phyloP scores from a whole-genome alignment of 1,140 invertebrate genomes.

The Leptinotarsa lineolata region DNA sequence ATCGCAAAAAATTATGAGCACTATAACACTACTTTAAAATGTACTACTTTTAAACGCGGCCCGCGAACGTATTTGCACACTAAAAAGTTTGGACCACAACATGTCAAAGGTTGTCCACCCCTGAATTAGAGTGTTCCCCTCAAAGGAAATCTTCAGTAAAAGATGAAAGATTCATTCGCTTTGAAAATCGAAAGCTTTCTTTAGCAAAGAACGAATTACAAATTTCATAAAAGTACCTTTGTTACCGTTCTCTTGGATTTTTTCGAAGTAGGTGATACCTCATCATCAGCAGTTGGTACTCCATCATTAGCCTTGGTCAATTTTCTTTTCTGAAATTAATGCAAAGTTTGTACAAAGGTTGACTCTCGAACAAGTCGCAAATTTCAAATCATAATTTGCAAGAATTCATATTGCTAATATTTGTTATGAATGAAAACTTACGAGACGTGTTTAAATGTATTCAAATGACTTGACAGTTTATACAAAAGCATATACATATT shows the following conservation, averaged over 20 bases:
- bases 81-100: too few species aligned
- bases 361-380: background rate
- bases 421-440: background rate
- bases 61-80: too few species aligned
- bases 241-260: background rate
- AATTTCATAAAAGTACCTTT: background rate
- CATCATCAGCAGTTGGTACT: background rate
- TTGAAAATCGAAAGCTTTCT: background rate
- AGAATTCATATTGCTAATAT: background rate
- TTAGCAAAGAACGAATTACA: background rate
- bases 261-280: background rate
- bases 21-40: too few species aligned
- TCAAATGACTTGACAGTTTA: background rate
- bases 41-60: too few species aligned
- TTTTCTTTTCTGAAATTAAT: background rate
- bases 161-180: too few species aligned
- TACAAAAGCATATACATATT: background rate
- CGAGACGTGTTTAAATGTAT: background rate
- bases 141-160: too few species aligned
- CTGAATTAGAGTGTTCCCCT: too few species aligned
- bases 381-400: background rate
- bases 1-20: too few species aligned
- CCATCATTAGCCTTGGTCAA: background rate
- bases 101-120: too few species aligned
- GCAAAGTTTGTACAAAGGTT: background rate